A percentile compares a stretch with the other conserved stretches of the same genome.
These are phyloP conservation scores for Bursaphelenchus mucronatus DNA, from an alignment of 1,140 invertebrate species.

Conservation along the genomic window DNA sequence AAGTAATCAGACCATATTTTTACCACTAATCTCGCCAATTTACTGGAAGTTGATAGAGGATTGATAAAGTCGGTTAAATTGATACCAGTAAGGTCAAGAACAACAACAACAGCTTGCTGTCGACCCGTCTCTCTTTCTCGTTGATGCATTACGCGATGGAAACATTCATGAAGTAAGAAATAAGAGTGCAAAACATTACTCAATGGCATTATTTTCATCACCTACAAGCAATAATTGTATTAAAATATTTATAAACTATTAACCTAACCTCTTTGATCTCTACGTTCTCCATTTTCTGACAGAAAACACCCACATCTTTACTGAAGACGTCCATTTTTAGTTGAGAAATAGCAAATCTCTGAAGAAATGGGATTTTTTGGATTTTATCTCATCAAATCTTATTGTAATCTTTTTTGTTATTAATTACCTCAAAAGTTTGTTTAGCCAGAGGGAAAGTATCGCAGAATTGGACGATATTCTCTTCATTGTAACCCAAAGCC, in stretches of 20 bases:
- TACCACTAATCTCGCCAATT: conserved; percentile 32
- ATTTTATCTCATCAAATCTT: neutral
- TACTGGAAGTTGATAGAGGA: conserved; percentile 26
- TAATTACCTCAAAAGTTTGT: conserved; percentile 37
- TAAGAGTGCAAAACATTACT: conserved; percentile 38
- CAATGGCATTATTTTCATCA: conserved; percentile 38
- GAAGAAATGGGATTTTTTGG: conserved; percentile 7
- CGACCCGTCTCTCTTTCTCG: conserved; percentile 30
- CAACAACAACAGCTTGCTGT: conserved; percentile 22
- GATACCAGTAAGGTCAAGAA: conserved; percentile 34
- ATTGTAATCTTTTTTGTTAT: no score
- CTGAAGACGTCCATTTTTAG: conserved; percentile 35
- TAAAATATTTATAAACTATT: conserved; percentile 21
- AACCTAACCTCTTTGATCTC: conserved; percentile 34
- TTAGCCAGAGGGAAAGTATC: conserved; percentile 27
- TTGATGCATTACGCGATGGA: conserved; percentile 31
- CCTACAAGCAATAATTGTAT: conserved; percentile 19
- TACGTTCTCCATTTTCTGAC: conserved; percentile 33
- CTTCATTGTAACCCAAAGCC: conserved; percentile 29
- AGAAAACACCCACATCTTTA: conserved; percentile 36
- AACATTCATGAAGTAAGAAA: conserved; percentile 35
- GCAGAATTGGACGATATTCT: conserved; percentile 29
- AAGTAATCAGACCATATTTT: conserved; percentile 44
- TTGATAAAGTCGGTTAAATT: conserved; percentile 34
- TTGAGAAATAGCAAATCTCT: conserved; percentile 37